Percentiles rank a stretch among this genome's conserved stretches.
These are phyloP conservation scores for Myzus persicae DNA, from an alignment of 1,140 invertebrate species.

Conservation along the genomic window DNA sequence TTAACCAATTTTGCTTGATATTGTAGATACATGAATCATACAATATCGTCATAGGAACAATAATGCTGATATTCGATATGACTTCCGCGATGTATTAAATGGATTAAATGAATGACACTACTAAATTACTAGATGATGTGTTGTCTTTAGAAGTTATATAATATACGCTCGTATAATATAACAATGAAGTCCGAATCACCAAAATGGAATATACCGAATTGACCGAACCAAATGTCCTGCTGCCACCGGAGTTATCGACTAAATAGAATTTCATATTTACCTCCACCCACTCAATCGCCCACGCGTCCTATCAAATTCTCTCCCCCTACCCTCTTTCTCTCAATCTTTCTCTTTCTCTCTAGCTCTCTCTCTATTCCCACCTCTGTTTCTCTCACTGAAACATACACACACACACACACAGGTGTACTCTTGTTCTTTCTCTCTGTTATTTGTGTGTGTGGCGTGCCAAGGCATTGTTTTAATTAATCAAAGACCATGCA, in stretches of 20 bases:
- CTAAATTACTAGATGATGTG: background rate
- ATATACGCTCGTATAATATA: background rate
- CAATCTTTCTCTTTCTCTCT: background rate
- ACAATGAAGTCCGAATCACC: background rate
- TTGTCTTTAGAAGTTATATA: background rate
- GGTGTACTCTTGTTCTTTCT: too few relatives aligned
- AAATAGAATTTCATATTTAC: slow-evolving; percentile 19
- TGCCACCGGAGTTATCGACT: background rate
- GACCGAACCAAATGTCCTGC: background rate
- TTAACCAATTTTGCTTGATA: background rate
- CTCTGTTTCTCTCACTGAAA: too few relatives aligned
- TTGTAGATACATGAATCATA: background rate
- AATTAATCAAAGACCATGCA: slow-evolving; percentile 40
- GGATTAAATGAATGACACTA: background rate
- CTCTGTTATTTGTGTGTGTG: too few relatives aligned
- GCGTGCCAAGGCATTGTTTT: slow-evolving; percentile 26
- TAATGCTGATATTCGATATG: slow-evolving; percentile 1
- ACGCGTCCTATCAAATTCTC: background rate
- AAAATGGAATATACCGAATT: background rate
- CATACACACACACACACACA: background rate
- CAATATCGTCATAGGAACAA: background rate
- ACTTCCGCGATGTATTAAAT: background rate
- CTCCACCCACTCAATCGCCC: background rate
- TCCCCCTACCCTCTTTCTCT: background rate
- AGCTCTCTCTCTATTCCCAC: background rate